Evolutionary conservation across 1,140 invertebrate species (phyloP), one percentile per base, ranked within the genome.

Genomic region (Eupeodes corollae): DNA sequence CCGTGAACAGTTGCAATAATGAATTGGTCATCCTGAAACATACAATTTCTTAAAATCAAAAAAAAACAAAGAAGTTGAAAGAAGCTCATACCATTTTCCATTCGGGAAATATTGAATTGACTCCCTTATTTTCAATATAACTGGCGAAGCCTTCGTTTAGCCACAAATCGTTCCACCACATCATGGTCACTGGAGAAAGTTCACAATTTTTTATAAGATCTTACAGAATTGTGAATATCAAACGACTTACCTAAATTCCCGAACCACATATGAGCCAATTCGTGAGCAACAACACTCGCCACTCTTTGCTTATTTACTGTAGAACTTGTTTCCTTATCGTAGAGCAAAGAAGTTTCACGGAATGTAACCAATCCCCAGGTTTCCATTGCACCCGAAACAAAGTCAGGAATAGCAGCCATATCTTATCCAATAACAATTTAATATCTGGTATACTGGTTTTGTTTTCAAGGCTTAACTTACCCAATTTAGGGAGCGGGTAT

Each of bases 161-260:
- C 89, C 90, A 95, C 0, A 95, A 70, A 67, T 94, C 88, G 61
- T 88, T 83, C 91, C 91, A 95, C 90, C 90, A 94, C 48, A 81
- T 74, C 78, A 91, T 82, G n/a, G 88, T 92, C 2, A 91, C 89
- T 86, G 49, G 52, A 74, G 73, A 6, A 37, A 15, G 5, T 6
- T 6, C 44, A 10, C 15, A 12, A 34, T 19, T 18, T 3, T 12
- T 41, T 30, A 75, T 74, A 63, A 43, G 52, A 42, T 9, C 15
- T 9, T 37, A 37, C 6, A 5, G 2, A 21, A 33, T 40, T 47
- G n/a, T 39, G 47, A 45, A 31, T 13, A 51, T 19, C 40, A 10
- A 6, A 6, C 8, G 6, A 14, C 55, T 65, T 72, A 86, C 82
- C 78, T 57, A 89, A 74, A 72, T 90, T 88, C 46, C 87, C 87